Conservation (phyloP, 2,888 invertebrate genomes). For the Mermis nigrescens region DNA sequence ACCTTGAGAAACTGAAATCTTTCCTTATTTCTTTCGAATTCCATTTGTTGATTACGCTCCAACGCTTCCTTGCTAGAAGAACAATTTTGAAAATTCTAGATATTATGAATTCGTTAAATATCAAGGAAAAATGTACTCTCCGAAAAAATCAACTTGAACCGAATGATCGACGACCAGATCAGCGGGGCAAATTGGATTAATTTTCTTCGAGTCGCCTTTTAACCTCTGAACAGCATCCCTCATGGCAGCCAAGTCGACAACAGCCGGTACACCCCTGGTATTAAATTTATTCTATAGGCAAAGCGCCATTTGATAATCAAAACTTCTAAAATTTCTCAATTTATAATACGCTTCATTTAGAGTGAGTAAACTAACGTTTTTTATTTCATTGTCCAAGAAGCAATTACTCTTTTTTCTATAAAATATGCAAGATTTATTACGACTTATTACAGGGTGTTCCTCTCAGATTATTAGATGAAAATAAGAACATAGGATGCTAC, state of each 20-base stretch:
- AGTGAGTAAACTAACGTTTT: too few relatives aligned
- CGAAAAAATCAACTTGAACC: slow-evolving; percentile 78
- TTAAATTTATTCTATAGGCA: too few relatives aligned
- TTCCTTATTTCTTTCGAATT: slow-evolving; percentile 84
- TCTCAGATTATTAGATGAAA: too few relatives aligned
- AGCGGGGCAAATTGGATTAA: slow-evolving; percentile 89
- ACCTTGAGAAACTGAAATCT: slow-evolving; percentile 87
- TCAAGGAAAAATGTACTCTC: slow-evolving; percentile 32
- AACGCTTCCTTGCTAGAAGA: slow-evolving; percentile 58
- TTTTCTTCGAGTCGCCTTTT: slow-evolving; percentile 69
- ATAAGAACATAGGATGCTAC: too few relatives aligned
- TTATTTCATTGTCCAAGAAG: too few relatives aligned
- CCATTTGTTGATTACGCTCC: slow-evolving; percentile 73
- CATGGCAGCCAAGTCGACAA: slow-evolving; percentile 98
- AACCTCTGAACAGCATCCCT: slow-evolving; percentile 70
- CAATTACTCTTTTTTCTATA: too few relatives aligned
- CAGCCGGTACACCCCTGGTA: slow-evolving; percentile 80
- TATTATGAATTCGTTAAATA: background rate
- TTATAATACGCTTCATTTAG: too few relatives aligned
- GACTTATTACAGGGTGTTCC: too few relatives aligned
- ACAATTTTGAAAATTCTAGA: background rate
- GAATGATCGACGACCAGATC: slow-evolving; percentile 97
- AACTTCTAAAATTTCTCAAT: too few relatives aligned
- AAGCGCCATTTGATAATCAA: too few relatives aligned
- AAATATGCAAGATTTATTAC: too few relatives aligned